Percentiles rank a stretch among this genome's conserved stretches.
Conservation (phyloP, 2,797 vertebrate species). For the Pogonophryne albipinna region DNA sequence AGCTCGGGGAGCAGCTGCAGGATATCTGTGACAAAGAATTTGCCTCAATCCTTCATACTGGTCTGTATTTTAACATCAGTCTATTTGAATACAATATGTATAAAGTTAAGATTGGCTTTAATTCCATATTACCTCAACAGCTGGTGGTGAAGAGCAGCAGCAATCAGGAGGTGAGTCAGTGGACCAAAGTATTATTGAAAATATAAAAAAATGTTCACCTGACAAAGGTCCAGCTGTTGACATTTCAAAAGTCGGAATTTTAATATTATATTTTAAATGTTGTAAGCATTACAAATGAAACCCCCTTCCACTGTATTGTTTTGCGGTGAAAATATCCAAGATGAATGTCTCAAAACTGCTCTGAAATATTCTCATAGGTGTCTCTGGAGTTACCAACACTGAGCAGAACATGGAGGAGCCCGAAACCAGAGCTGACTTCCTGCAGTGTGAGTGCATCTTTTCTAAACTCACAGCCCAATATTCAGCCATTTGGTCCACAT, state of each 20-base stretch:
- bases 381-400: background rate
- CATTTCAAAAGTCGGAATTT: too few relatives aligned
- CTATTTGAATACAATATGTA: too few relatives aligned
- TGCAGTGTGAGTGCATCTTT: slow-evolving; percentile 69
- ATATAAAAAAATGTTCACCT: background rate
- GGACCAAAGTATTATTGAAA: background rate
- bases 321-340: background rate
- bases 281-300: background rate
- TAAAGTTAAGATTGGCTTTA: background rate
- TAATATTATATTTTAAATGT: too few relatives aligned
- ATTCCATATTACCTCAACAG: slow-evolving; percentile 16
- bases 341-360: background rate
- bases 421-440: slow-evolving; percentile 70
- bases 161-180: slow-evolving; percentile 25
- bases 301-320: background rate
- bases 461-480: background rate
- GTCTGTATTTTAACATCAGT: slow-evolving; percentile 34
- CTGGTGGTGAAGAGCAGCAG: background rate
- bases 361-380: slow-evolving; percentile 17
- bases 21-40: slow-evolving; percentile 58
- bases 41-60: slow-evolving; percentile 29
- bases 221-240: background rate
- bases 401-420: slow-evolving; percentile 33
- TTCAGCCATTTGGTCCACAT: background rate
- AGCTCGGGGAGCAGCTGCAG: slow-evolving; percentile 52